A percentile compares a stretch with the other conserved stretches of the same genome.
Evolutionary conservation across 92 coral and sea anemone species (phyloP).

Genomic region (Bergia puertoricense): DNA sequence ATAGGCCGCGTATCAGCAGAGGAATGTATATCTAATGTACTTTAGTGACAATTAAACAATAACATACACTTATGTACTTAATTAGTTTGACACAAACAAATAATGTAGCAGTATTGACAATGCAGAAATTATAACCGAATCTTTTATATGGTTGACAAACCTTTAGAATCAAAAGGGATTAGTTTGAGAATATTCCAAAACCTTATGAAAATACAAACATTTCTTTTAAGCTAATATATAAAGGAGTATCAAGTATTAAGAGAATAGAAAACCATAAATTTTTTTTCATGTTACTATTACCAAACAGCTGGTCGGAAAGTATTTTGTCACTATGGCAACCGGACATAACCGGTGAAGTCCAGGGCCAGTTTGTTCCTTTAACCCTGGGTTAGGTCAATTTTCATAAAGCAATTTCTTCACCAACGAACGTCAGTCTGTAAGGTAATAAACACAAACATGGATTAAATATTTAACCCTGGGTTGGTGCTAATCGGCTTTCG

Average conservation of each 20-base stretch:
- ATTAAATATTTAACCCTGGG: no score
- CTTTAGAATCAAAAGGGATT: neutral
- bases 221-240: neutral
- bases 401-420: no score
- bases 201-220: neutral
- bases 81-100: neutral
- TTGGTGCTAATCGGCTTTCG: no score
- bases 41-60: neutral
- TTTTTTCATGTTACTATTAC: no score
- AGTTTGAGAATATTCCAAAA: neutral
- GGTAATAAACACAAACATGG: no score
- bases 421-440: no score
- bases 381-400: no score
- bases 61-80: neutral
- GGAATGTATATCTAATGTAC: conserved; percentile 19
- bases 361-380: no score
- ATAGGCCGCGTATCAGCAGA: neutral
- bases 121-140: neutral
- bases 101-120: neutral
- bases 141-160: neutral
- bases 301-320: neutral
- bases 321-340: neutral
- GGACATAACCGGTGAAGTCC: no score
- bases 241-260: neutral
- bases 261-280: neutral